phyloP scores from a whole-genome alignment of 2,888 invertebrate species.

The Odiellus spinosus region DNA sequence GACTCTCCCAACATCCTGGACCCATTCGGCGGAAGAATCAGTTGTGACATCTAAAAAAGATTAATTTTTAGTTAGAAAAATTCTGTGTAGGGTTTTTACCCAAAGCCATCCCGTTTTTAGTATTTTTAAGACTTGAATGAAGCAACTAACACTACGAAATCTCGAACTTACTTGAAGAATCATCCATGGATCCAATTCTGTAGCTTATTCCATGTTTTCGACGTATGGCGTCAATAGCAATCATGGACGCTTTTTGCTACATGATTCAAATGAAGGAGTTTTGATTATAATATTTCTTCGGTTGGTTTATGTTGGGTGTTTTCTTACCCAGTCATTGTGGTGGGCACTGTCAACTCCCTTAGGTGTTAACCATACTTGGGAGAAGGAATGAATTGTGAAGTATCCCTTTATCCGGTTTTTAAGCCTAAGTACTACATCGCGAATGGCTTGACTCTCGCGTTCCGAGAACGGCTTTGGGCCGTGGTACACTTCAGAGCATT shows the following conservation, averaged over 20 bases:
- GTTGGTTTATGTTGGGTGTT: too few relatives aligned
- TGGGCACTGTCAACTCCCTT: slow-evolving; percentile 24
- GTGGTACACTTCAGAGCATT: slow-evolving; percentile 30
- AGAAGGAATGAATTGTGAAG: slow-evolving; percentile 32
- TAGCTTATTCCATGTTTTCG: slow-evolving; percentile 13
- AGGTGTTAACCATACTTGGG: slow-evolving; percentile 33
- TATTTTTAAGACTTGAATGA: too few relatives aligned
- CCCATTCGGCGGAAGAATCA: slow-evolving; percentile 21
- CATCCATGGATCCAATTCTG: slow-evolving; percentile 13
- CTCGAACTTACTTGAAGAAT: slow-evolving; percentile 13
- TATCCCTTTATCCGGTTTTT: slow-evolving; percentile 24
- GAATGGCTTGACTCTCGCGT: slow-evolving; percentile 28
- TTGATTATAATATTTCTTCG: too few relatives aligned
- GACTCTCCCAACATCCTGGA: slow-evolving; percentile 19
- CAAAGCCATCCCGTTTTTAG: too few relatives aligned
- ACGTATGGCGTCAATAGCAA: slow-evolving; percentile 14
- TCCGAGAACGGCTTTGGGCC: slow-evolving; percentile 31
- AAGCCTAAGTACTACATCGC: slow-evolving; percentile 17
- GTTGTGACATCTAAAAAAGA: slow-evolving; percentile 16
- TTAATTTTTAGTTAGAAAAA: background rate
- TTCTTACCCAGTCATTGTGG: background rate
- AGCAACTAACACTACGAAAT: too few relatives aligned
- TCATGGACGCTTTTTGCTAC: too few relatives aligned
- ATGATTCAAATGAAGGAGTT: too few relatives aligned
- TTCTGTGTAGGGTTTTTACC: background rate